Base-by-base conservation (phyloP, 1,140 invertebrate species). In the Hyles vespertilio region DNA sequence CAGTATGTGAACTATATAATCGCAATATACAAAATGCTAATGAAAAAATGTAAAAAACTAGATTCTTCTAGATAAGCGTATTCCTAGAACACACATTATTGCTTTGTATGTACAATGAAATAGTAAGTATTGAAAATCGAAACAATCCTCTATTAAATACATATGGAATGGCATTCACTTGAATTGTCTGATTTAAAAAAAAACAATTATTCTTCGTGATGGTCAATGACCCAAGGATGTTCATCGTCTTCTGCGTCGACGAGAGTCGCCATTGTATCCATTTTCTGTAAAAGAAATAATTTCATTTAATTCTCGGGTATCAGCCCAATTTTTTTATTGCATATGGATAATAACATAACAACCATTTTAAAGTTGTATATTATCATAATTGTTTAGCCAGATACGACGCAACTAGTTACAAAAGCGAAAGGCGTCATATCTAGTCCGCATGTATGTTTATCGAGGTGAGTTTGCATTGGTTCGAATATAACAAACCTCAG, bases 401-500 rank as follows among this genome's bases (percentile, higher is more conserved):
- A 56, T 43, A 47, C 10, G 46, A 11, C 12, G 46, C 46, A 47
- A n/a, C 36, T 40, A 40, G 36, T 40, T 40, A 40, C 8, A 40
- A 40, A 56, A 47, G 5, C 32, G 10, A 34, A 56, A 44, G 48
- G 55, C 51, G 57, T 49, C 61, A 58, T 51, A 51, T 68, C 45
- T 56, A 57, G 58, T 64, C 55, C 12, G 56, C 53, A 51, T 61
- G 56, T 61, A 65, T 69, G 69, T 70, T 74, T 76, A 79, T 72
- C 67, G 73, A 74, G 70, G 74, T 85, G 79, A 84, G 75, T 77
- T 73, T 73, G 69, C 76, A 84, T 87, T 83, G 83, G 85, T 83
- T 82, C 81, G 74, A 86, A 81, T 77, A 63, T 76, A 84, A 89
- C 86, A 89, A 89, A 89, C 86, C 86, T 89, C 86, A 64, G 62